Percentiles rank a stretch among this genome's conserved stretches.
These are phyloP conservation scores for Protophormia terraenovae DNA, from an alignment of 2,888 invertebrate species.

Conservation along the genomic window DNA sequence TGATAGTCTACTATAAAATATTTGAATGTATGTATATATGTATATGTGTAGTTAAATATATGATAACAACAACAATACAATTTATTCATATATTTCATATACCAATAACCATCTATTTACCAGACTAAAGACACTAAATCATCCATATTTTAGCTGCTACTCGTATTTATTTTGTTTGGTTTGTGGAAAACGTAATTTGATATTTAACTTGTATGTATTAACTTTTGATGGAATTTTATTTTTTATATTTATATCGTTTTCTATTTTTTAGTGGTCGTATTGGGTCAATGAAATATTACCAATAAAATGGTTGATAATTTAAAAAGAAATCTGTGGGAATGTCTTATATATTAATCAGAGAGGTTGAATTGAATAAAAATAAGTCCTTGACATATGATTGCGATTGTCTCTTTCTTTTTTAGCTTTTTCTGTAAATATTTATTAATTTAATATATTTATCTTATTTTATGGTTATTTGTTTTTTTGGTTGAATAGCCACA, in stretches of 20 bases:
- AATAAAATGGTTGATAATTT: slow-evolving; percentile 53
- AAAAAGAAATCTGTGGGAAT: slow-evolving; percentile 26
- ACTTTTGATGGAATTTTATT: slow-evolving; percentile 16
- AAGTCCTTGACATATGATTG: slow-evolving; percentile 27
- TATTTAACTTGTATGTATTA: slow-evolving; percentile 51
- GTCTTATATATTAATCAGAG: slow-evolving; percentile 29
- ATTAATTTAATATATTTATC: slow-evolving; percentile 16
- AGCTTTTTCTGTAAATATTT: slow-evolving; percentile 16
- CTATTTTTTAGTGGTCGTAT: not conserved
- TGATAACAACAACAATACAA: not conserved
- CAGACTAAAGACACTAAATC: slow-evolving; percentile 10
- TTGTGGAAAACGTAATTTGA: slow-evolving; percentile 34
- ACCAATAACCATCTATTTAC: not conserved
- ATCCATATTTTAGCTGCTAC: not conserved
- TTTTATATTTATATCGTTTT: not conserved
- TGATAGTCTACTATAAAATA: slow-evolving; percentile 7
- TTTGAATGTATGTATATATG: not conserved
- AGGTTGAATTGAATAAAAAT: not conserved
- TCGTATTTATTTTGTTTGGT: slow-evolving; percentile 11
- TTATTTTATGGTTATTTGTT: not conserved
- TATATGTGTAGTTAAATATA: not conserved
- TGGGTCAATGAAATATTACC: slow-evolving; percentile 33
- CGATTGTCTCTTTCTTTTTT: not conserved
- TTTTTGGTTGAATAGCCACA: not conserved
- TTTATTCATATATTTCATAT: not conserved